phyloP scores from a whole-genome alignment of 2,797 vertebrate species.

The Siniperca scherzeri region DNA sequence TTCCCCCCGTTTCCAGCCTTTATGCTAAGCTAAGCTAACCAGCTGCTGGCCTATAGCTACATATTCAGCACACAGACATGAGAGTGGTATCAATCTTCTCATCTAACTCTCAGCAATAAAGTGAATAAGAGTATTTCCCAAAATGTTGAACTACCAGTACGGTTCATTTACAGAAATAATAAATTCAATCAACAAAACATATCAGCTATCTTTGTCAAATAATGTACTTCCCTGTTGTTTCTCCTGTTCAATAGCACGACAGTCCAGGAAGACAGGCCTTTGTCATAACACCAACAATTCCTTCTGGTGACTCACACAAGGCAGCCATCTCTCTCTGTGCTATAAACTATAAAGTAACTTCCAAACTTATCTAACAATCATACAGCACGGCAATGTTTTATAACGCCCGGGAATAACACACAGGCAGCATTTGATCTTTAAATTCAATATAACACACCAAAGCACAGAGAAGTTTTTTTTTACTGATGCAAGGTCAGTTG shows the following conservation, averaged over 20 bases:
- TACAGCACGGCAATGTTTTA: background rate
- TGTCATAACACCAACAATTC: background rate
- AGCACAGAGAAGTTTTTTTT: too few species aligned
- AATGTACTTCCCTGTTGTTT: background rate
- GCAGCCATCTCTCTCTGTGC: background rate
- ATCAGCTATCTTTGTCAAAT: background rate
- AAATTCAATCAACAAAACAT: background rate
- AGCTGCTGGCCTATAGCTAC: background rate
- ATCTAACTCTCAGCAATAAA: background rate
- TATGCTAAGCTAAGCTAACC: background rate
- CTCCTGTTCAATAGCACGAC: background rate
- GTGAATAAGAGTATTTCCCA: background rate
- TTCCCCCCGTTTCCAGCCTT: background rate
- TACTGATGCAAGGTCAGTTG: background rate
- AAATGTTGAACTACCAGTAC: background rate
- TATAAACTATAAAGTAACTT: background rate
- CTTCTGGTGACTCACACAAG: background rate
- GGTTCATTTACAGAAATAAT: background rate
- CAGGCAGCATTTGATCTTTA: background rate
- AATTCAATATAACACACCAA: background rate
- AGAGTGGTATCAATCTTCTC: background rate
- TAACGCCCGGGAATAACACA: background rate
- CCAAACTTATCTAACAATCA: background rate
- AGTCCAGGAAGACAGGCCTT: background rate
- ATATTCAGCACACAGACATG: background rate